Base-by-base conservation (phyloP, 2,113 vertebrate genomes). In the Clarias batrachus region DNA sequence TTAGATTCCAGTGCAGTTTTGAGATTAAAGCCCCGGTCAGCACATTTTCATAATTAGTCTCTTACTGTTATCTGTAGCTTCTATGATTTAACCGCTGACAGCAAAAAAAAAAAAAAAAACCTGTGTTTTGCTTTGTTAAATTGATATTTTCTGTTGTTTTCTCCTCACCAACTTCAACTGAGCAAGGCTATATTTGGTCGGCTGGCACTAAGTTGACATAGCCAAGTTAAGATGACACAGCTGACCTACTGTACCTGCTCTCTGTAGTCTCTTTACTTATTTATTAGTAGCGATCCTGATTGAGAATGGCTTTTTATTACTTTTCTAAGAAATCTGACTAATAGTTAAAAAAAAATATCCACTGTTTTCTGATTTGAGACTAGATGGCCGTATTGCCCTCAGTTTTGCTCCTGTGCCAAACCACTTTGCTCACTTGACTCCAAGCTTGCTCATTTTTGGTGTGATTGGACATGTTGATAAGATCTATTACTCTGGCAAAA, bases 1-100 rank as follows among this genome's bases (percentile, higher is more conserved):
- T 65, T 13, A 63, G 19, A 60, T 79, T 59, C 3, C 8, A 33
- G 2, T 59, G 54, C 59, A n/a, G 57, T 48, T 63, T 48, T 65
- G 80, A 81, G 80, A 81, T 65, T 63, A 81, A 81, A 81, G 30
- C 60, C 59, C 33, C 16, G 77, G 77, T 79, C 77, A 79, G 27
- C 54, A 59, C 52, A 79, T 41, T 63, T 81, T 81, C 33, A 81
- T 41, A 81, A 81, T 65, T 81, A 81, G 59, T 63, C 80, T 62
- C 30, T 81, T 81, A 48, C 30, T 62, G 33, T 81, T 81, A 81
- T 63, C 21, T 48, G n/a, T 63, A 81, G 57, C 30, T 14, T 65
- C 30, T 81, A 11, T 63, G 19, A 62, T 25, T 41, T 63, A 41
- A 62, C 79, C 21, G 12, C 33, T 81, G 21, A 63, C 79, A 81